A percentile compares a stretch with the other conserved stretches of the same genome.
Conservation (phyloP, 2,113 vertebrate genomes). For the Semnopithecus entellus region DNA sequence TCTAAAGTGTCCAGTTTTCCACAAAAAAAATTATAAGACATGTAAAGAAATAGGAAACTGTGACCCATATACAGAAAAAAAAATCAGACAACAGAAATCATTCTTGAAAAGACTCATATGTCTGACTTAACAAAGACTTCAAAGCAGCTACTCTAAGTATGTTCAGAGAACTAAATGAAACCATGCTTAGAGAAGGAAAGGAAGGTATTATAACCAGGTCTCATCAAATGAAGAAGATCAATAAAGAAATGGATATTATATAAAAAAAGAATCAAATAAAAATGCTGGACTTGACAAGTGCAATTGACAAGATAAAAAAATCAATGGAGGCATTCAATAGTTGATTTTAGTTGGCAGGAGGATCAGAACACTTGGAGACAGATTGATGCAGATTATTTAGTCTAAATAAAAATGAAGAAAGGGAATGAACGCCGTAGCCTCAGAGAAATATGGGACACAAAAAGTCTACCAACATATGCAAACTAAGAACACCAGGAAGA, state of each 20-base stretch:
- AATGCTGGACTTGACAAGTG: background rate
- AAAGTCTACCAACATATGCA: rapidly evolving
- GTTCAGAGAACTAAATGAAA: background rate
- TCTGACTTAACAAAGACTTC: background rate
- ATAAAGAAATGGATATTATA: background rate
- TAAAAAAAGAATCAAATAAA: background rate
- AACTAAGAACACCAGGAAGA: too few relatives aligned
- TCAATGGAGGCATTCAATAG: too few relatives aligned
- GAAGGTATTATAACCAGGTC: background rate
- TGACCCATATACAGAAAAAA: background rate
- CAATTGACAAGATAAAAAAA: background rate
- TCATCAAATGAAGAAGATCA: background rate
- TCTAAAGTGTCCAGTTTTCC: background rate
- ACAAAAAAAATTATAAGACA: background rate
- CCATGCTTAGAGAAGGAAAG: background rate
- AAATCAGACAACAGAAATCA: background rate
- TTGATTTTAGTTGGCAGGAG: background rate
- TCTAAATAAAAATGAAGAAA: background rate
- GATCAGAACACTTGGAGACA: background rate
- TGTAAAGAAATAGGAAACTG: background rate
- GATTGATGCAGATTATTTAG: background rate
- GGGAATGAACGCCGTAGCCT: rapidly evolving
- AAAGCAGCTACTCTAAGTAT: background rate
- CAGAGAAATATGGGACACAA: background rate
- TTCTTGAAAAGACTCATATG: background rate